These are phyloP conservation scores for Drosophila setifemur DNA, from an alignment of 1,140 invertebrate species.

Conservation along the genomic window DNA sequence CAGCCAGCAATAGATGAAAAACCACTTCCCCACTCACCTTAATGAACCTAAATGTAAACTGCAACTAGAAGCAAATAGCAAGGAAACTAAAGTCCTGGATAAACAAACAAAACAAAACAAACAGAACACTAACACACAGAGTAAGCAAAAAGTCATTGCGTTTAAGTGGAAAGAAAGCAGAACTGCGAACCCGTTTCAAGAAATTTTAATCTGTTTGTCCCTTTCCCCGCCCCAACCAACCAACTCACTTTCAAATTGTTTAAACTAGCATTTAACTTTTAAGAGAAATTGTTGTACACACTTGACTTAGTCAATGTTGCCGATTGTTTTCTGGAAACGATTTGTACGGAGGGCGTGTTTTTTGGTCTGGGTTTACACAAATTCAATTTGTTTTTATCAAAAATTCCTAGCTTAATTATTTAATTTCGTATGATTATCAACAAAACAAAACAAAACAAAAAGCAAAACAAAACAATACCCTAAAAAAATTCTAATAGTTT, in stretches of 20 bases:
- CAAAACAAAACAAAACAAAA: no score
- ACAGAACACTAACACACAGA: constrained; percentile 24
- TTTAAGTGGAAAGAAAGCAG: constrained; percentile 53
- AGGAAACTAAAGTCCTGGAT: constrained; percentile 26
- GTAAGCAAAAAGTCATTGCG: constrained; percentile 73
- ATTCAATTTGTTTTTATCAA: constrained; percentile 66
- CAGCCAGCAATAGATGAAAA: constrained; percentile 59
- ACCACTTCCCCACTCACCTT: constrained; percentile 40
- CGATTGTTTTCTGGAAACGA: constrained; percentile 21
- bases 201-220: constrained; percentile 22
- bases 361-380: constrained; percentile 48
- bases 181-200: constrained; percentile 7
- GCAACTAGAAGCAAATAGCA: constrained; percentile 36
- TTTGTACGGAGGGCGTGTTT: constrained; percentile 6
- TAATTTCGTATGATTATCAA: constrained; percentile 26
- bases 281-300: constrained; percentile 56
- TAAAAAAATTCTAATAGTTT: constrained; percentile 40
- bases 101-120: neutral
- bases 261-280: constrained; percentile 64
- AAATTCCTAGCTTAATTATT: constrained; percentile 62
- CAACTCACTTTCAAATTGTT: constrained; percentile 58
- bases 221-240: neutral
- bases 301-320: constrained; percentile 65
- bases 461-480: neutral
- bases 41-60: constrained; percentile 29